phyloP scores from a whole-genome alignment of 53 echinoderm and acorn worm genomes.

The Echinometra lucunter region DNA sequence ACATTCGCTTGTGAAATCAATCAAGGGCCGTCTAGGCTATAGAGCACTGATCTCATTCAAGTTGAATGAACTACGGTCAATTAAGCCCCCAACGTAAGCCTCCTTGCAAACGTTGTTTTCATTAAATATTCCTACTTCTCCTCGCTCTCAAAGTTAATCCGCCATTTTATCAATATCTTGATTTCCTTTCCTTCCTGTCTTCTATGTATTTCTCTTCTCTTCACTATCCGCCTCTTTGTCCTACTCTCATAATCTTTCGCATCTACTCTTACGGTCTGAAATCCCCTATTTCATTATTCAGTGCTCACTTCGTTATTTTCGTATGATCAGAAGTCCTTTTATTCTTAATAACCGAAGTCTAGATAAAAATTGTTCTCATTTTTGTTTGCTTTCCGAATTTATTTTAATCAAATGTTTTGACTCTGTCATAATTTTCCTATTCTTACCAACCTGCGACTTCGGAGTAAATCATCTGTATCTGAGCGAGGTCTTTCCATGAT shows the following conservation, averaged over 20 bases:
- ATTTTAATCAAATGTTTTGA: background rate
- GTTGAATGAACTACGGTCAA: slow-evolving; percentile 37
- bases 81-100: background rate
- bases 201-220: background rate
- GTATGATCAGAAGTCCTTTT: background rate
- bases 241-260: background rate
- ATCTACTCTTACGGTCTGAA: background rate
- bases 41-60: slow-evolving; percentile 23
- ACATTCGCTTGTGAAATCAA: background rate
- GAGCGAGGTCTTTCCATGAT: background rate
- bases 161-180: slow-evolving; percentile 8
- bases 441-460: too few relatives aligned
- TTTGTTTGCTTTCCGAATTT: background rate
- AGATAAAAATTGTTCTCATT: background rate
- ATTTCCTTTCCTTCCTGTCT: background rate
- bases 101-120: slow-evolving; percentile 27
- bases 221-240: background rate
- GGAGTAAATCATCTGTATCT: background rate
- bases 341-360: background rate
- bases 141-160: background rate
- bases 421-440: too few relatives aligned
- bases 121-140: slow-evolving; percentile 7
- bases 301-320: background rate
- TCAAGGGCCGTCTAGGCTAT: background rate
- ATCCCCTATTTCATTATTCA: background rate